Conservation (phyloP, 2,113 vertebrate genomes). For the Daboia siamensis region DNA sequence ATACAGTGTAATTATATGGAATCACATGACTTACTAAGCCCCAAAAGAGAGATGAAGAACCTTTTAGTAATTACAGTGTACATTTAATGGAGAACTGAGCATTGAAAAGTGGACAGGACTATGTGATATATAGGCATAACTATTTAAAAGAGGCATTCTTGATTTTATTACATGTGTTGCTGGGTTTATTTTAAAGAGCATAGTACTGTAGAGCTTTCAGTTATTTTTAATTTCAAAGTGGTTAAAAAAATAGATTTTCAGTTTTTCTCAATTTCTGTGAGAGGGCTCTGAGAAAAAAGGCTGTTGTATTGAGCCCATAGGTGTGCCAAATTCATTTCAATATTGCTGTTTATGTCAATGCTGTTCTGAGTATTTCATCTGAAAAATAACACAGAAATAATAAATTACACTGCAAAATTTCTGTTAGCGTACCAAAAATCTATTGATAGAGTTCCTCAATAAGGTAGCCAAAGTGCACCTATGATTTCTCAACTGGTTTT, state of each 20-base stretch:
- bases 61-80: neutral
- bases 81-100: neutral
- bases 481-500: neutral
- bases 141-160: neutral
- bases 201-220: neutral
- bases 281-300: neutral
- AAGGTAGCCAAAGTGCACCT: neutral
- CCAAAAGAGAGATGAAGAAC: neutral
- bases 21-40: neutral
- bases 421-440: neutral
- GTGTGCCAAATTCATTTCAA: neutral
- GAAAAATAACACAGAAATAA: neutral
- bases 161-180: neutral
- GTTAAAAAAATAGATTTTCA: neutral
- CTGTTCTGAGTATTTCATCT: neutral
- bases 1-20: neutral
- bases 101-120: neutral
- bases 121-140: neutral
- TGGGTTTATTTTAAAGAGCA: too few species aligned
- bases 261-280: neutral
- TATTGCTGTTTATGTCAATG: neutral
- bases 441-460: neutral
- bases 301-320: neutral
- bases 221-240: neutral
- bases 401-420: neutral